Conservation (phyloP, 2,888 invertebrate genomes). For the Orthosia gracilis region DNA sequence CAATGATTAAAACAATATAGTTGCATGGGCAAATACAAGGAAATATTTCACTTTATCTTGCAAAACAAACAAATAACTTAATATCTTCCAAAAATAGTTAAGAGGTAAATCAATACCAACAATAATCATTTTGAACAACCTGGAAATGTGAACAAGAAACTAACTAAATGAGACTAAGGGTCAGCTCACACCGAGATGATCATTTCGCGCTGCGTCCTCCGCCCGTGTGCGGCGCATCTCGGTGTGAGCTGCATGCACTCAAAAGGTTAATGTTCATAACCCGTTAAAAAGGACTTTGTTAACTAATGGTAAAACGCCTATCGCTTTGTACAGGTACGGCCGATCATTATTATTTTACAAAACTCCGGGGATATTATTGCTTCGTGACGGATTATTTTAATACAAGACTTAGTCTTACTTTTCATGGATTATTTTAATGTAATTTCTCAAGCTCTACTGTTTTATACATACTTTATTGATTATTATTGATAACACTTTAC, state of each 20-base stretch:
- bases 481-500: slow-evolving; percentile 47
- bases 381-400: slow-evolving; percentile 43
- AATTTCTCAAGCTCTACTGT: slow-evolving; percentile 44
- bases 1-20: neutral
- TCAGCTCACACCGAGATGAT: neutral
- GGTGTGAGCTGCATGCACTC: neutral
- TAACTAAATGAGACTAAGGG: neutral
- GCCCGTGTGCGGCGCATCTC: neutral
- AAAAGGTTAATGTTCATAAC: neutral
- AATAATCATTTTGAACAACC: slow-evolving; percentile 1
- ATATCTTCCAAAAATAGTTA: neutral
- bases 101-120: neutral
- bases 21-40: neutral
- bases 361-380: slow-evolving; percentile 51
- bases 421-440: slow-evolving; percentile 25
- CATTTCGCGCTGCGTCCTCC: no score
- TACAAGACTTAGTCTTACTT: no score
- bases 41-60: neutral
- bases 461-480: slow-evolving; percentile 38
- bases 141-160: neutral
- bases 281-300: slow-evolving; percentile 22
- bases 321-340: slow-evolving; percentile 4
- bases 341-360: slow-evolving; percentile 36
- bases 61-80: neutral
- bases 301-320: slow-evolving; percentile 1